Percentiles rank a stretch among this genome's conserved stretches.
These are phyloP conservation scores for Catharus bicknelli DNA, from an alignment of 2,113 vertebrate genomes.

Conservation along the genomic window DNA sequence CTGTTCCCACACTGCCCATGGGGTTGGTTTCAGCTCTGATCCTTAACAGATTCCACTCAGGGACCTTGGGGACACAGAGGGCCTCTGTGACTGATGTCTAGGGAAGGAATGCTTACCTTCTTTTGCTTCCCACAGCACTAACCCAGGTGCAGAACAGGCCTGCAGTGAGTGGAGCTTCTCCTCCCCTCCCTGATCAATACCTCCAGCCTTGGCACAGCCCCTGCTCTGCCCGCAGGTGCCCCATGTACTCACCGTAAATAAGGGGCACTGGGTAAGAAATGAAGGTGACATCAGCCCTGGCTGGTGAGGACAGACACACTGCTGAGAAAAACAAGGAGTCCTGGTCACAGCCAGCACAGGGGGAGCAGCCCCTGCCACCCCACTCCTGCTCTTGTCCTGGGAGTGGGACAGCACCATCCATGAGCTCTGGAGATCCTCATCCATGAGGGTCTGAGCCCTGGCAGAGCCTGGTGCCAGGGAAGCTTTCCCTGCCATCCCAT, in stretches of 20 bases:
- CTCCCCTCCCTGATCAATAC: neutral
- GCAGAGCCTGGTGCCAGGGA: neutral
- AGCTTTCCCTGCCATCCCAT: neutral
- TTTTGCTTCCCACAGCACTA: neutral
- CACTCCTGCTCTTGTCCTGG: neutral
- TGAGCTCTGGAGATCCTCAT: too few species aligned
- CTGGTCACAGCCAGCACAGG: fast-evolving
- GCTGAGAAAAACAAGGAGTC: neutral
- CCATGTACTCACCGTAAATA: fast-evolving
- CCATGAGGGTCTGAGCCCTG: neutral
- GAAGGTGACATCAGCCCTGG: too few species aligned
- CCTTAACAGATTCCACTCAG: neutral
- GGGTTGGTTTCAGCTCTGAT: neutral
- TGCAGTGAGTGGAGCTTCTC: neutral
- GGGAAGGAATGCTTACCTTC: neutral
- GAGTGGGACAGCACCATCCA: fast-evolving
- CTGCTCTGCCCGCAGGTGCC: neutral
- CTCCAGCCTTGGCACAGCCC: neutral
- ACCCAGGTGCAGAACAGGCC: neutral
- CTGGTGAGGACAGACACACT: neutral
- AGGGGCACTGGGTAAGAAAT: fast-evolving
- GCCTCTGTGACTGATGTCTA: neutral
- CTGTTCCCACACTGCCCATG: fast-evolving
- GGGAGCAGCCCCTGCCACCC: too few species aligned
- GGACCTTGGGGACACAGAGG: fast-evolving